Evolutionary conservation across 2,888 invertebrate genomes (phyloP).

Genomic region (Polydesmus complanatus): DNA sequence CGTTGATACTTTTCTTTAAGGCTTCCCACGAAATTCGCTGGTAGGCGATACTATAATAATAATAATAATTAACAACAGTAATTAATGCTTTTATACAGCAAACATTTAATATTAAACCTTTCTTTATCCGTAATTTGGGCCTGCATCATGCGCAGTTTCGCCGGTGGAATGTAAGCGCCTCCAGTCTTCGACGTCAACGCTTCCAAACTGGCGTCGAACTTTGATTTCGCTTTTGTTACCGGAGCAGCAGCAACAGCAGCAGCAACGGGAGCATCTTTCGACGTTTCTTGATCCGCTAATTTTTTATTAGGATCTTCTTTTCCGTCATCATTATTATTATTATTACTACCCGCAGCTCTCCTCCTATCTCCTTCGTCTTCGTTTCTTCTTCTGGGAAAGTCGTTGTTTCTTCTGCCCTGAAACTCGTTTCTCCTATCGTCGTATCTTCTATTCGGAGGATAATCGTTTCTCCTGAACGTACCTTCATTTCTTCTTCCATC

Average conservation of each 20-base stretch:
- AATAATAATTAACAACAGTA: not conserved
- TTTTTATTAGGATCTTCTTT: not conserved
- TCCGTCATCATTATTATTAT: too few species aligned
- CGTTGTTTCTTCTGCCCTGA: too few species aligned
- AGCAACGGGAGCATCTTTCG: not conserved
- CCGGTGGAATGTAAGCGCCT: slow-evolving; percentile 96
- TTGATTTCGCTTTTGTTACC: slow-evolving; percentile 14
- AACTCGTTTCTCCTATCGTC: too few species aligned
- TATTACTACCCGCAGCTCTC: too few species aligned
- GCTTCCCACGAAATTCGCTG: slow-evolving; percentile 98
- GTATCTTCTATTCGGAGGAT: too few species aligned
- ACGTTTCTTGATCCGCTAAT: too few species aligned
- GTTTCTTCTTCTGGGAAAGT: too few species aligned
- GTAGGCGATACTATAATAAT: slow-evolving; percentile 59
- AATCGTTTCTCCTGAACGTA: too few species aligned
- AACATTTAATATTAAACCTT: slow-evolving; percentile 27
- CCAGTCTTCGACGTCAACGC: slow-evolving; percentile 70
- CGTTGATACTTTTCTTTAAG: slow-evolving; percentile 94
- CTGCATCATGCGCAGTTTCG: slow-evolving; percentile 87
- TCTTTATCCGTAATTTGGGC: slow-evolving; percentile 88
- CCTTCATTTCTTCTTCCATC: too few species aligned
- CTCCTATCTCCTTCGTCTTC: too few species aligned
- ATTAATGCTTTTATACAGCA: not conserved
- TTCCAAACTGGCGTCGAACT: slow-evolving; percentile 42
- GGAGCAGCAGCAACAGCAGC: not conserved